A percentile compares a stretch with the other conserved stretches of the same genome.
phyloP scores from a whole-genome alignment of 53 echinoderm and acorn worm species.

The Hippasteria phrygiana region DNA sequence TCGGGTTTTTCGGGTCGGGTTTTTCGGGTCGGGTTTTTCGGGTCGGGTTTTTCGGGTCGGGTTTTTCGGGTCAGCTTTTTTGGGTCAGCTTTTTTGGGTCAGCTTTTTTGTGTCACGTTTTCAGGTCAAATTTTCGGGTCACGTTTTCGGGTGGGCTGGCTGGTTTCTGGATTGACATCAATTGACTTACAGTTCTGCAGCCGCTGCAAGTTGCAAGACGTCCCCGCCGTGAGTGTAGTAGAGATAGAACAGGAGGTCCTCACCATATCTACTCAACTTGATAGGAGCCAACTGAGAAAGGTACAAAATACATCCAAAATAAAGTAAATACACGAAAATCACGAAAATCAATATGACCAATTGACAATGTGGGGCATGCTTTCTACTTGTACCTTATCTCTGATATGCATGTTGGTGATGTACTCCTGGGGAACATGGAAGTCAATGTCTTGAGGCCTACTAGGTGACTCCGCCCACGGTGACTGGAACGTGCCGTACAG shows the following conservation, averaged over 20 bases:
- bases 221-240: constrained; percentile 99
- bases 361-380: too few species aligned
- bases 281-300: constrained; percentile 88
- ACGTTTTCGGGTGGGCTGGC: too few species aligned
- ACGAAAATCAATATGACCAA: background rate
- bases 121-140: too few species aligned
- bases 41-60: too few species aligned
- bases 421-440: constrained; percentile 95
- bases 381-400: constrained; percentile 82
- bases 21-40: too few species aligned
- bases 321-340: too few species aligned
- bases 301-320: too few species aligned
- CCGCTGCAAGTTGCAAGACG: constrained; percentile 93
- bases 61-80: too few species aligned
- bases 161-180: background rate
- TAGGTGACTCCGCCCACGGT: constrained; percentile 96
- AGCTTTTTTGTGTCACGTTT: too few species aligned
- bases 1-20: too few species aligned
- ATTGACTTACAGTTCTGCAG: constrained; percentile 95
- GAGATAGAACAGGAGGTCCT: constrained; percentile 93
- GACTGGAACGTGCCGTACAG: constrained; percentile 98
- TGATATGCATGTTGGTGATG: constrained; percentile 94
- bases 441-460: constrained; percentile 96
- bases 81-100: too few species aligned
- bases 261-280: constrained; percentile 96